A percentile compares a stretch with the other conserved stretches of the same genome.
These are phyloP conservation scores for Brenthis daphne DNA, from an alignment of 2,888 invertebrate genomes.

Conservation along the genomic window DNA sequence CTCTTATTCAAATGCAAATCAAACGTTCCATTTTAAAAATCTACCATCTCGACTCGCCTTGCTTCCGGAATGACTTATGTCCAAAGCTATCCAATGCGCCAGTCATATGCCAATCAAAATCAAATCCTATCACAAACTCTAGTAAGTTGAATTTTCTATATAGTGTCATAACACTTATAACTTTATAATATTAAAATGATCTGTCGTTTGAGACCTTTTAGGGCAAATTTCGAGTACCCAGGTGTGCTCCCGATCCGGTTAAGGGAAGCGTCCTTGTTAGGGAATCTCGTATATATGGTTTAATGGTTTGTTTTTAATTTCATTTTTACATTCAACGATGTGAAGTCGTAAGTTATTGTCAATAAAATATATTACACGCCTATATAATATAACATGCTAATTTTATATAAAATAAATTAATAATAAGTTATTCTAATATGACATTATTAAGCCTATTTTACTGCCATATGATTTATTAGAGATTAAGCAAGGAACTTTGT, in stretches of 20 bases:
- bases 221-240: conserved; percentile 79
- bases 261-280: conserved; percentile 81
- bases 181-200: conserved; percentile 44
- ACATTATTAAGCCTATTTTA: neutral
- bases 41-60: conserved; percentile 79
- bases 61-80: conserved; percentile 80
- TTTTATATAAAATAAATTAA: conserved; percentile 13
- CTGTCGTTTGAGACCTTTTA: conserved; percentile 80
- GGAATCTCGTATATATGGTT: conserved; percentile 79
- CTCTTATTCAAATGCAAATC: conserved; percentile 83
- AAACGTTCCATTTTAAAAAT: conserved; percentile 83
- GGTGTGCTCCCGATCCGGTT: conserved; percentile 82
- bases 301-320: conserved; percentile 82
- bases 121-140: conserved; percentile 38
- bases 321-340: conserved; percentile 72
- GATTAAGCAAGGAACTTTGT: too few relatives aligned
- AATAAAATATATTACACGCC: conserved; percentile 54
- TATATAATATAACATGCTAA: conserved; percentile 20
- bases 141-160: conserved; percentile 45
- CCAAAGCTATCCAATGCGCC: conserved; percentile 61
- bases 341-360: conserved; percentile 72
- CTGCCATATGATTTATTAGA: too few relatives aligned
- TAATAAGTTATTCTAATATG: conserved; percentile 2
- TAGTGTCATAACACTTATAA: conserved; percentile 44
- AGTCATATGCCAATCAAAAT: conserved; percentile 44